These are phyloP conservation scores for Protophormia terraenovae DNA, from an alignment of 2,888 invertebrate species.

Conservation along the genomic window DNA sequence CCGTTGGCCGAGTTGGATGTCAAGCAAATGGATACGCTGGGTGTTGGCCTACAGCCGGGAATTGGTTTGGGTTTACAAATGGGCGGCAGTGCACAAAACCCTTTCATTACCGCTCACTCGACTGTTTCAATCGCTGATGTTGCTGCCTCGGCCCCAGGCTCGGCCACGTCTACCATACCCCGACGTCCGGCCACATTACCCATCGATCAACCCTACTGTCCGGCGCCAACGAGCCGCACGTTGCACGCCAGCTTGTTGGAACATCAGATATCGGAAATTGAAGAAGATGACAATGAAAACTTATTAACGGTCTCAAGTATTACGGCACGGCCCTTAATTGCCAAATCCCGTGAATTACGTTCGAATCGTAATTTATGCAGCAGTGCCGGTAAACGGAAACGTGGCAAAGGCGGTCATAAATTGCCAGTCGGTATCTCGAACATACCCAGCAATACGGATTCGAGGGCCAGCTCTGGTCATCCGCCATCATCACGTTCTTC, in stretches of 20 bases:
- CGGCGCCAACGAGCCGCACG: conserved; percentile 76
- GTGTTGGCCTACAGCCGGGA: conserved; percentile 62
- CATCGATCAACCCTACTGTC: conserved; percentile 80
- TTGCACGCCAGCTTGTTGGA: conserved; percentile 80
- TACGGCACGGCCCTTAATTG: conserved; percentile 87
- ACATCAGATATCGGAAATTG: conserved; percentile 82
- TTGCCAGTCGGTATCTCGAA: conserved; percentile 64
- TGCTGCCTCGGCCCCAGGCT: conserved; percentile 59
- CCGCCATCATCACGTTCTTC: conserved; percentile 77
- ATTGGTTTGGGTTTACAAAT: conserved; percentile 65
- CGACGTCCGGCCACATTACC: conserved; percentile 82
- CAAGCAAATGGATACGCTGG: conserved; percentile 76
- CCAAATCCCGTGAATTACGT: conserved; percentile 86
- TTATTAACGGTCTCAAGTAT: conserved; percentile 88
- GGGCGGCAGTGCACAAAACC: conserved; percentile 70
- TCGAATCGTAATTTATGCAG: conserved; percentile 72
- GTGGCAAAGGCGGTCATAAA: conserved; percentile 68
- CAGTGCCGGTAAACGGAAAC: conserved; percentile 63
- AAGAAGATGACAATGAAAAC: conserved; percentile 88
- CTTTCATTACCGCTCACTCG: conserved; percentile 64
- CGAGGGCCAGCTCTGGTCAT: conserved; percentile 64
- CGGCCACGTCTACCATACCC: conserved; percentile 78
- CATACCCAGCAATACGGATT: conserved; percentile 60
- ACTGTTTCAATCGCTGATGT: conserved; percentile 65
- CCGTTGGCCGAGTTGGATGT: conserved; percentile 81